These are phyloP conservation scores for Labeo catla DNA, from an alignment of 2,113 vertebrate genomes.

Conservation along the genomic window DNA sequence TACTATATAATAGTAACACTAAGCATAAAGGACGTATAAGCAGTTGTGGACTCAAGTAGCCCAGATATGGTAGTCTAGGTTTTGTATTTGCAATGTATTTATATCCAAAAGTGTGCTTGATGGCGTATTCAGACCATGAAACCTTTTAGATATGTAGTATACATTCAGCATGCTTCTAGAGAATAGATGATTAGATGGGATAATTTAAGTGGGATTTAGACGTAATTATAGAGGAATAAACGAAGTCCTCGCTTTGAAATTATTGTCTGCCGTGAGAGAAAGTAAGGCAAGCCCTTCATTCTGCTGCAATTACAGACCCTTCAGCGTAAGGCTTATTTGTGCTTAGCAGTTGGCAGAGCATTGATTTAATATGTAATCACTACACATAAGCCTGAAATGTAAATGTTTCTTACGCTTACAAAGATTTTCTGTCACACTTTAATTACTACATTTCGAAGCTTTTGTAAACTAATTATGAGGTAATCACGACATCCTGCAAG, in stretches of 20 bases:
- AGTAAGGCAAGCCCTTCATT: constrained; percentile 58
- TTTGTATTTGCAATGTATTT: not conserved
- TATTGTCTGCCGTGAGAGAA: constrained; percentile 67
- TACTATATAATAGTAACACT: not conserved
- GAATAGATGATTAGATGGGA: constrained; percentile 4
- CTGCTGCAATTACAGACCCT: constrained; percentile 75
- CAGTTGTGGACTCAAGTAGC: not conserved
- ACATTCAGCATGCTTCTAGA: not conserved
- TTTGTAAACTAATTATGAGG: constrained; percentile 99
- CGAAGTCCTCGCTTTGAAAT: constrained; percentile 66
- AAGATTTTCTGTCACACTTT: constrained; percentile 97
- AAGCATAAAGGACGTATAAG: not conserved
- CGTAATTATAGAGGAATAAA: constrained; percentile 54
- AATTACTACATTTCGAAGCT: constrained; percentile 99
- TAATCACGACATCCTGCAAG: constrained; percentile 94
- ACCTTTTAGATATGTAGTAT: not conserved
- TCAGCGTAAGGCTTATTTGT: constrained; percentile 76
- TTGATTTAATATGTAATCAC: constrained; percentile 99
- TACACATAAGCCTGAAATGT: constrained; percentile 96
- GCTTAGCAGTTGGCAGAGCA: constrained; percentile 92
- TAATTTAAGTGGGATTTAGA: constrained; percentile 40
- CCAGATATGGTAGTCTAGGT: not conserved
- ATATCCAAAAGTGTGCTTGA: not conserved
- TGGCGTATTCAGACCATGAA: constrained; percentile 6
- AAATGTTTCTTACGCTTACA: constrained; percentile 98